phyloP scores from a whole-genome alignment of 2,797 vertebrate species.

The Hemibagrus guttatus region DNA sequence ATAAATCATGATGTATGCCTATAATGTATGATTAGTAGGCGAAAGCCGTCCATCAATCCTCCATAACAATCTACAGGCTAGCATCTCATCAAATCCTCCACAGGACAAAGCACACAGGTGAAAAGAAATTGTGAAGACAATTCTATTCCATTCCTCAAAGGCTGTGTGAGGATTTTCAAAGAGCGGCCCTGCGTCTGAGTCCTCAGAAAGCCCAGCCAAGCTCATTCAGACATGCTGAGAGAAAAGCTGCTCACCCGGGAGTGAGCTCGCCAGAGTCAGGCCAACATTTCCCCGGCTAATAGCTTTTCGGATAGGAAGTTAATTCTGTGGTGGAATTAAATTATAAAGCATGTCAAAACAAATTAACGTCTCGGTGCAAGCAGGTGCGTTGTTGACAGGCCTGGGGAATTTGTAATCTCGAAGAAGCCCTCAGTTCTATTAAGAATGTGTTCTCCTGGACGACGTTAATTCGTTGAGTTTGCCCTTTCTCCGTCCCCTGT shows the following conservation, averaged over 20 bases:
- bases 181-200: slow-evolving; percentile 57
- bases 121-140: slow-evolving; percentile 52
- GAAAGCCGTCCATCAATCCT: background rate
- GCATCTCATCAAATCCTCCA: slow-evolving; percentile 38
- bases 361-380: slow-evolving; percentile 75
- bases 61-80: slow-evolving; percentile 15
- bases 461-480: slow-evolving; percentile 33
- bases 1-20: background rate
- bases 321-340: slow-evolving; percentile 75
- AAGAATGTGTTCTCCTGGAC: slow-evolving; percentile 48
- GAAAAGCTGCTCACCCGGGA: slow-evolving; percentile 67
- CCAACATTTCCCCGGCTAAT: slow-evolving; percentile 61
- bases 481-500: slow-evolving; percentile 46
- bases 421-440: slow-evolving; percentile 60
- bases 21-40: slow-evolving; percentile 7
- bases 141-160: slow-evolving; percentile 52
- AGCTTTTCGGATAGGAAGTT: slow-evolving; percentile 71
- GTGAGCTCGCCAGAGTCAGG: slow-evolving; percentile 36
- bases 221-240: slow-evolving; percentile 52
- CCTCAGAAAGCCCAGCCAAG: slow-evolving; percentile 59
- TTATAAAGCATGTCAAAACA: slow-evolving; percentile 78
- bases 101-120: slow-evolving; percentile 4
- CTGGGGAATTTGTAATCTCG: slow-evolving; percentile 69
- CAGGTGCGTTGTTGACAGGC: slow-evolving; percentile 72
- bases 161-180: slow-evolving; percentile 55